These are phyloP conservation scores for Muntiacus reevesi DNA, from an alignment of 2,113 vertebrate species.

Conservation along the genomic window DNA sequence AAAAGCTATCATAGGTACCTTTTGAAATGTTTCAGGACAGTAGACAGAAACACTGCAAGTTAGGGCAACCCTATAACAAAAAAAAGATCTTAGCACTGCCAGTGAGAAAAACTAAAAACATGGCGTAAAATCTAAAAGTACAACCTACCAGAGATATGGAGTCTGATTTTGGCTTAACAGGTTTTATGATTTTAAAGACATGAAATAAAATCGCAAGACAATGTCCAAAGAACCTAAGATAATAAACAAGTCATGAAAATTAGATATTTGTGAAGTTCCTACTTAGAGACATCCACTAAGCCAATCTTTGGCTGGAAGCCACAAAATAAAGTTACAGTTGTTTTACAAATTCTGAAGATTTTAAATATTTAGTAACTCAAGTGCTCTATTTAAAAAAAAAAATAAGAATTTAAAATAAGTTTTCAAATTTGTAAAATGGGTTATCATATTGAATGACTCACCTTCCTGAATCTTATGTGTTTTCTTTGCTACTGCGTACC, in stretches of 20 bases:
- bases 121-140: background rate
- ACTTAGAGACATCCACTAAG: background rate
- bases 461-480: background rate
- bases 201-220: background rate
- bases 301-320: background rate
- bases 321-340: background rate
- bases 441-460: background rate
- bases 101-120: conserved; percentile 19
- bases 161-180: background rate
- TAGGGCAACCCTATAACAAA: background rate
- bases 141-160: background rate
- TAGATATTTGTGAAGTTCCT: background rate
- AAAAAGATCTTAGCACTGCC: background rate
- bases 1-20: background rate
- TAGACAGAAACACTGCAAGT: background rate
- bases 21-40: background rate
- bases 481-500: background rate
- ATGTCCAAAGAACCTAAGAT: background rate
- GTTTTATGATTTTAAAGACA: background rate
- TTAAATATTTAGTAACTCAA: background rate
- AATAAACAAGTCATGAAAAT: background rate
- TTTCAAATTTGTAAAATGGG: background rate
- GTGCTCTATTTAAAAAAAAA: background rate
- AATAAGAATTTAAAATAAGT: background rate
- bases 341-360: background rate